Conservation (phyloP, 2,113 vertebrate species). For the Caranx melampygus region DNA sequence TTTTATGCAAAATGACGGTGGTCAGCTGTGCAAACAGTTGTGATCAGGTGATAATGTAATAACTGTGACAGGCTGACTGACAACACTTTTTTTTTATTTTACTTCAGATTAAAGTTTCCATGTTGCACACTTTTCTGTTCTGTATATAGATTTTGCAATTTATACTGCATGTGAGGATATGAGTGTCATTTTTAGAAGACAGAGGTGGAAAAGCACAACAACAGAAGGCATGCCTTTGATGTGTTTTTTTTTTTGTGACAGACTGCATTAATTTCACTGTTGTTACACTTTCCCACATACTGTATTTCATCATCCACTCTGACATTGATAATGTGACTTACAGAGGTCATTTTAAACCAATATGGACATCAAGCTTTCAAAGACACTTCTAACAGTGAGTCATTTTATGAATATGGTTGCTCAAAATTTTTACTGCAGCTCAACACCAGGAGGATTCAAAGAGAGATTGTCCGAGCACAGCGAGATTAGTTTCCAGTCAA, state of each 20-base stretch:
- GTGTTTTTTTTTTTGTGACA: background rate
- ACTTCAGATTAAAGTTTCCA: no score
- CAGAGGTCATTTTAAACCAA: conserved; percentile 2
- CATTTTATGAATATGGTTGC: background rate
- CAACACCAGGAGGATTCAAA: conserved; percentile 18
- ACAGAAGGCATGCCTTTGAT: background rate
- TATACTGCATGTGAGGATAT: background rate
- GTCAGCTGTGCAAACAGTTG: no score
- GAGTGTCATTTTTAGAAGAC: background rate
- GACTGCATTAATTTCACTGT: background rate
- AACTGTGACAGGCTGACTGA: no score
- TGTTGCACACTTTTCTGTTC: no score
- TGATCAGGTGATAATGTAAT: no score
- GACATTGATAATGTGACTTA: background rate
- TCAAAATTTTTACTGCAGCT: background rate
- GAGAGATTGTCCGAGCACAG: conserved; percentile 18
- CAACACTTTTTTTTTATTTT: no score
- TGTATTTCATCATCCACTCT: background rate
- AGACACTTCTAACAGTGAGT: background rate
- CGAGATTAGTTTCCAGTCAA: conserved; percentile 3
- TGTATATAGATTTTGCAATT: background rate
- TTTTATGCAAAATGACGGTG: no score
- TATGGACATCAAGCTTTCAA: background rate
- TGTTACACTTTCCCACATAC: background rate
- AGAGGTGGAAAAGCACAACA: background rate